phyloP scores from a whole-genome alignment of 2,113 vertebrate genomes.

The Neolamprologus ventralis region DNA sequence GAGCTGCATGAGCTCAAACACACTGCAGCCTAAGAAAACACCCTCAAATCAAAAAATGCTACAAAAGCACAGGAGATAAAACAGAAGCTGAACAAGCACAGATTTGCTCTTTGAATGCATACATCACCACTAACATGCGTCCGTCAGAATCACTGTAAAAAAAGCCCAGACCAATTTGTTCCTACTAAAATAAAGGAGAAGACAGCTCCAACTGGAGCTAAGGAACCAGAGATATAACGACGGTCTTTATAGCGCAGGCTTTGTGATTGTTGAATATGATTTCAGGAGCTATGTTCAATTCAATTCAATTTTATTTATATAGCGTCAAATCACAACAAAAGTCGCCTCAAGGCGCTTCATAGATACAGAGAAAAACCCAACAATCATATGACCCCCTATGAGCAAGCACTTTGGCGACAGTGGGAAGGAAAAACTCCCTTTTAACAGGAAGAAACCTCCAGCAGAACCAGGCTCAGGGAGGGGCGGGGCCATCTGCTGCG shows the following conservation, averaged over 20 bases:
- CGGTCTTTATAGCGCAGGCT: background rate
- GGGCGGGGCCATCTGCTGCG: no score
- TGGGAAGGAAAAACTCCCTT: no score
- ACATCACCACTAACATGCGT: rapidly evolving
- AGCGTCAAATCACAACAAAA: no score
- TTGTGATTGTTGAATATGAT: background rate
- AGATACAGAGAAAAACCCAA: no score
- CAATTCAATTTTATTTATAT: no score
- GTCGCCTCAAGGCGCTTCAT: no score
- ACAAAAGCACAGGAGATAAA: background rate
- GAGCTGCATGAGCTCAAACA: background rate
- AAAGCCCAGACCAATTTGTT: rapidly evolving
- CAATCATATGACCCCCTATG: no score
- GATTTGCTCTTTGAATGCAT: background rate
- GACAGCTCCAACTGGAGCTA: background rate
- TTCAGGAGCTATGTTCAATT: background rate
- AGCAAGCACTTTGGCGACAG: no score
- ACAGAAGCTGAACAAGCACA: background rate
- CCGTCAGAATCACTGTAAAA: background rate
- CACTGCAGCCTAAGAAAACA: background rate
- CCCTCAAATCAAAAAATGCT: background rate
- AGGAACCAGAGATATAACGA: background rate
- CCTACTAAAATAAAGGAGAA: background rate
- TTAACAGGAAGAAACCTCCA: no score
- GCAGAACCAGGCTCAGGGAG: no score